Evolutionary conservation across 2,888 invertebrate species (phyloP).

Genomic region (Drosophila robusta): DNA sequence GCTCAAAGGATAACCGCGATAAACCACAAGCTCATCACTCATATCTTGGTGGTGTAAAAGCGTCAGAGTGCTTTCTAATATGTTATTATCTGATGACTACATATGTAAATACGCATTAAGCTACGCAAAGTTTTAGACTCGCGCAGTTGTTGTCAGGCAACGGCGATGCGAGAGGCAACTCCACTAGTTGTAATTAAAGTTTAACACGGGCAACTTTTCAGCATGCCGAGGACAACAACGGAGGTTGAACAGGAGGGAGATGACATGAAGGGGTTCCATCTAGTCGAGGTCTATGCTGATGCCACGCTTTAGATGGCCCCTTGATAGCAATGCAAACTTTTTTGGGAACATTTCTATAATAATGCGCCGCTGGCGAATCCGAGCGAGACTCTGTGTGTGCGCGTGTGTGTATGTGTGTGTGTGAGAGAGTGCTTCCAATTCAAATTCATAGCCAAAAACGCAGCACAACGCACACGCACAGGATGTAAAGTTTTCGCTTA

Average conservation of each 20-base stretch:
- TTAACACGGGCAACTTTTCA: conserved; percentile 72
- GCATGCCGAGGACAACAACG: conserved; percentile 42
- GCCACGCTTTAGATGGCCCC: conserved; percentile 63
- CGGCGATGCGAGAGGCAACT: conserved; percentile 18
- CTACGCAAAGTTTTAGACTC: conserved; percentile 44
- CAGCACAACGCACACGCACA: conserved; percentile 53
- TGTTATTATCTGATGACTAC: conserved; percentile 76
- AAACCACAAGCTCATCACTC: conserved; percentile 22
- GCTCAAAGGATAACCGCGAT: conserved; percentile 10
- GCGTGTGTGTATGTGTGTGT: not conserved
- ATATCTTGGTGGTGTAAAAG: conserved; percentile 16
- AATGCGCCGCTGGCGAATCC: conserved; percentile 62
- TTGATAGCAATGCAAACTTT: conserved; percentile 69
- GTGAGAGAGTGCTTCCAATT: conserved; percentile 37
- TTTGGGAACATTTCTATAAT: conserved; percentile 76
- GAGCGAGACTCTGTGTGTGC: not conserved
- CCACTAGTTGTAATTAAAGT: conserved; percentile 74
- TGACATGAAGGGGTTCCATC: not conserved
- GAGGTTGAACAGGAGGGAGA: not conserved
- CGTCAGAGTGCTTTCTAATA: conserved; percentile 47
- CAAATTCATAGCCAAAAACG: conserved; percentile 67
- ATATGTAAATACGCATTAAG: conserved; percentile 73
- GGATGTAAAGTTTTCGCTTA: conserved; percentile 70
- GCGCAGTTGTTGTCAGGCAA: conserved; percentile 47
- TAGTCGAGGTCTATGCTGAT: conserved; percentile 49